These are phyloP conservation scores for Petromus typicus DNA, from an alignment of 2,113 vertebrate genomes.

Conservation along the genomic window DNA sequence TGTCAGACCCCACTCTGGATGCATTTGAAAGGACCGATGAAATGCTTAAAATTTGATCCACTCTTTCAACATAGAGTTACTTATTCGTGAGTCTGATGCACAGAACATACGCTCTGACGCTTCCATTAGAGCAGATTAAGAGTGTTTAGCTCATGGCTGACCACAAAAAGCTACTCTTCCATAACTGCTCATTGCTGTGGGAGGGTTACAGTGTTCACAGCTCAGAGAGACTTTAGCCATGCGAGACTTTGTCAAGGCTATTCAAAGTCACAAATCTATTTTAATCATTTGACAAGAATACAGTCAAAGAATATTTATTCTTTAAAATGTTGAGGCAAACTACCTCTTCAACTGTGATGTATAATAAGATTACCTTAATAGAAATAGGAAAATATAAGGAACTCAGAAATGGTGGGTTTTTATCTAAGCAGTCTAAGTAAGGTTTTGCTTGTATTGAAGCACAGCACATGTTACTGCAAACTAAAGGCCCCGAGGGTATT, in stretches of 20 bases:
- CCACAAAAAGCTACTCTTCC: constrained; percentile 36
- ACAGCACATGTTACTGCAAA: neutral
- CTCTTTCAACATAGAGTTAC: neutral
- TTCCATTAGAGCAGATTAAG: constrained; percentile 52
- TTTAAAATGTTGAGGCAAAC: constrained; percentile 37
- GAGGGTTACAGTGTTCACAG: neutral
- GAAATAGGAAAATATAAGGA: constrained; percentile 35
- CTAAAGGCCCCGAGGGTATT: constrained; percentile 17
- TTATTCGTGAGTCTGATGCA: neutral
- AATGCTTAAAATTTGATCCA: neutral
- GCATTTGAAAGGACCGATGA: constrained; percentile 39
- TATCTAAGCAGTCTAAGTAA: neutral
- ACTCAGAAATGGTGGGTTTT: neutral
- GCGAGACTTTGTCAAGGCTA: constrained; percentile 53
- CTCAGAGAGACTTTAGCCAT: constrained; percentile 33
- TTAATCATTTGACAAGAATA: constrained; percentile 58
- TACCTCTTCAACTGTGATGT: constrained; percentile 4
- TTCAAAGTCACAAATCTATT: constrained; percentile 56
- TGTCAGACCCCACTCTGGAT: constrained; percentile 5
- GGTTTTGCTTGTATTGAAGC: neutral
- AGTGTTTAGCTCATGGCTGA: constrained; percentile 41
- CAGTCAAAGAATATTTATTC: neutral
- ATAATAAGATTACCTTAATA: constrained; percentile 44
- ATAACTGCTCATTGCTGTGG: constrained; percentile 16
- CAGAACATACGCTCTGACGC: neutral